Evolutionary conservation across 2,113 vertebrate genomes (phyloP), one percentile per base, ranked within the genome.

Genomic region (Phylloscopus trochilus): DNA sequence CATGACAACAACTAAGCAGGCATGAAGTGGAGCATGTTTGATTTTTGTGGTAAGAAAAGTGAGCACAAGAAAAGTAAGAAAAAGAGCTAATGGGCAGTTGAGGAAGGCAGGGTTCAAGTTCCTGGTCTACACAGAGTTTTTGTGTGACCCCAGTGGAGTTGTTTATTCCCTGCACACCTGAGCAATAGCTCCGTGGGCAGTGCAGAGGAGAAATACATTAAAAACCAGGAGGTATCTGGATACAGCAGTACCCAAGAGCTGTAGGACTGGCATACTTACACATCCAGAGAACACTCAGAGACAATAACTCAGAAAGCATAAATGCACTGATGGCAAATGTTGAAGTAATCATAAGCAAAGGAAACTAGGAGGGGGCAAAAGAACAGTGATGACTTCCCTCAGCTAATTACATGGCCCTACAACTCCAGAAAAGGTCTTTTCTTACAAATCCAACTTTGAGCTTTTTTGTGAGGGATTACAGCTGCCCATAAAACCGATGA

Each of bases 41-140:
- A 73, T 39, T 77, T 67, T 31, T 23, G 24, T 10, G 30, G 28
- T 12, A 52, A 62, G 46, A 83, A 80, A 62, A 92, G 11, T 0
- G 3, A 86, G 59, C 64, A 74, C 64, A 55, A 85, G 74, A 58
- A 89, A 85, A 20, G 7, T 30, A 56, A 72, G 58, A 13, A 60
- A 78, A 78, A 62, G 55, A 80, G 66, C 1, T 56, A 58, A 22
- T 1, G 0, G 41, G 43, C 63, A 90, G 76, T 60, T 86, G 59
- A 81, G 47, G 47, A 83, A 95, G 52, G 37, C 91, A 90, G 46
- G 60, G 68, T 83, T 94, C 93, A 90, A 88, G 84, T 52, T 91
- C 87, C 67, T 44, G 84, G 43, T 93, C 67, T 88, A 67, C 70
- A 87, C 82, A 74, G 87, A 70, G 68, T 56, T 90, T 74, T 3